Evolutionary conservation across 2,888 invertebrate genomes (phyloP), one percentile per base, ranked within the genome.

Genomic region (Smittia aterrima): DNA sequence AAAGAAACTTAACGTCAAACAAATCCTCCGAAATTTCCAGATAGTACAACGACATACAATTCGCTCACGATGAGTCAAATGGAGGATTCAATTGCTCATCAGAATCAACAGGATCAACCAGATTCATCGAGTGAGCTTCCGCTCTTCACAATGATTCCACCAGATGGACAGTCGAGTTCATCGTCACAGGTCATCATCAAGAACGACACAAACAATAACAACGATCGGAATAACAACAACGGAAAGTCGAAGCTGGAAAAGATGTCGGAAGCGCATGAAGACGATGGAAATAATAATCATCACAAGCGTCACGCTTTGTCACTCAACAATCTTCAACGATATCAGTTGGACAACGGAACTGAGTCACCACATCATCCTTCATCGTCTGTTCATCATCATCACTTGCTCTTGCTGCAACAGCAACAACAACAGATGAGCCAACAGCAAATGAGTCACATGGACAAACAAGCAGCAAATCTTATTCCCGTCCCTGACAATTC

Each of bases 401-500:
- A 62, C 71, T 76, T 40, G 68, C 75, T 13, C 75, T 74, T n/a
- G 9, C 62, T 58, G 75, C 75, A 66, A 54, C 77, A 70, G 67
- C 76, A 25, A 66, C 75, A 76, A 41, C 74, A 62, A 22, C 75
- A 75, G 47, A 75, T 75, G 11, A 74, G 70, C 18, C 74, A 73
- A 18, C 75, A 73, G 32, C 75, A 74, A 53, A 72, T 72, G 72
- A 27, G 54, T 13, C 70, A 76, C 20, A 75, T 75, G 74, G 75
- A 74, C 66, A 32, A 62, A 74, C 67, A 41, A 53, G 75, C 67
- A 75, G 64, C 74, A 71, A 67, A 66, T 77, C 75, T 74, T 75
- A 74, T 71, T 76, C 75, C 74, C 81, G 81, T 76, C 58, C 62
- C 76, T 38, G 78, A 79, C 77, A 79, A 77, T 75, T 78, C 79